These are phyloP conservation scores for Rousettus leschenaultii DNA, from an alignment of 2,113 vertebrate species.

Conservation along the genomic window DNA sequence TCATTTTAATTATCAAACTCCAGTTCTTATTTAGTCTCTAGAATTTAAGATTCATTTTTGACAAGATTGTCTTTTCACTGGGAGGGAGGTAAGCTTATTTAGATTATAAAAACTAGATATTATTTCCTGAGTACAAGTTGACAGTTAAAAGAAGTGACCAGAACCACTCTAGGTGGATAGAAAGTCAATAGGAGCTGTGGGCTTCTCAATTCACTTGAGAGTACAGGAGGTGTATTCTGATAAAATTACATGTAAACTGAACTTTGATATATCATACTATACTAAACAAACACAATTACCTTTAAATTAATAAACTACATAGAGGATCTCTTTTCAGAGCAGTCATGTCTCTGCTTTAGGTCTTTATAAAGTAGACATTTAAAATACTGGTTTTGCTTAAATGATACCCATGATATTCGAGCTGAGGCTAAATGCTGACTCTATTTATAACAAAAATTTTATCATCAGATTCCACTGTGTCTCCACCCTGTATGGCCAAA, in stretches of 20 bases:
- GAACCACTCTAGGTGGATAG: not conserved
- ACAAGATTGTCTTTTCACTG: not conserved
- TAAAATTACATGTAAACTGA: not conserved
- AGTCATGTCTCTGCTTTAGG: not conserved
- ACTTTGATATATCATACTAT: not conserved
- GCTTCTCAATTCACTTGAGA: not conserved
- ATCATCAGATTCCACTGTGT: not conserved
- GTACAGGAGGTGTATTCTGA: not conserved
- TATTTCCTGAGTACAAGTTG: not conserved
- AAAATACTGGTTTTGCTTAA: slow-evolving; percentile 28
- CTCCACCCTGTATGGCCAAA: not conserved
- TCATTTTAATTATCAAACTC: not conserved
- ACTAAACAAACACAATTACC: not conserved
- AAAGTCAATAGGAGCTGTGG: not conserved
- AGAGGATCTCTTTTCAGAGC: not conserved
- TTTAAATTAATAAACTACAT: slow-evolving; percentile 27
- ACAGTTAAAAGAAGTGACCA: not conserved
- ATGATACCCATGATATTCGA: not conserved
- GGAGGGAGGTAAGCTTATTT: not conserved
- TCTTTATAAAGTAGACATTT: not conserved
- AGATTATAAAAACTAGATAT: not conserved
- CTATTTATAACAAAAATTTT: not conserved
- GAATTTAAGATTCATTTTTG: slow-evolving; percentile 6
- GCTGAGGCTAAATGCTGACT: not conserved
- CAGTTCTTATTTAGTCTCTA: slow-evolving; percentile 5